Base-by-base conservation (phyloP, 2,888 invertebrate species). In the Tipula lateralis region DNA sequence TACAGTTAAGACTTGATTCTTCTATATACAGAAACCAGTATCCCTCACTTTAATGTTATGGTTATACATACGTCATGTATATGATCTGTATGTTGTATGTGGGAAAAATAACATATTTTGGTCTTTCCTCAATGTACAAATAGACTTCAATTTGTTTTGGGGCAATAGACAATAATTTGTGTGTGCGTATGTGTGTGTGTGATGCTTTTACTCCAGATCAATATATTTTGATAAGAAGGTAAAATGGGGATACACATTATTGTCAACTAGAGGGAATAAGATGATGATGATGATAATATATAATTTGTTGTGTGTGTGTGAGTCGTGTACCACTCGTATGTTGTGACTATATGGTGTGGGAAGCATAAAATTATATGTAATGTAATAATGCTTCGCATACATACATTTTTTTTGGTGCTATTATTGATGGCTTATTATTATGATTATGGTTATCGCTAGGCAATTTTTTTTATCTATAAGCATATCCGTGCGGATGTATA, bases 381-480 rank as follows among this genome's bases (percentile, higher is more conserved):
- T 16, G 44, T 24, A 66, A 66, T 66, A 50, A 66, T 66, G 66
- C 24, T 66, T 50, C 19, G 50, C 13, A 32, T 32, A 32, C 7
- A 32, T n/a, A n/a, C 9, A 3, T 50, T 50, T 44, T 50, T 50
- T n/a, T 50, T 12, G 24, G 66, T 19, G 24, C 19, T 24, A 66
- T 66, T 66, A 66, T 66, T 66, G 66, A 66, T 66, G 66, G 24
- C 66, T 66, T 66, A 66, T 66, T 66, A 66, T 66, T 66, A 66
- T 66, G 66, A 66, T 66, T 24, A 66, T 24, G 66, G 66, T 66
- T 66, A 66, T 66, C 66, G 24, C 66, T 24, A 24, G 66, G 66
- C 66, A 66, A 66, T 66, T 66, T 66, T 24, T 24, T 24, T 66
- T 66, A n/a, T n/a, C n/a, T n/a, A n/a, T 66, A 66, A 66, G 66